Base-by-base conservation (phyloP, 2,888 invertebrate species). In the Volucella zonaria region DNA sequence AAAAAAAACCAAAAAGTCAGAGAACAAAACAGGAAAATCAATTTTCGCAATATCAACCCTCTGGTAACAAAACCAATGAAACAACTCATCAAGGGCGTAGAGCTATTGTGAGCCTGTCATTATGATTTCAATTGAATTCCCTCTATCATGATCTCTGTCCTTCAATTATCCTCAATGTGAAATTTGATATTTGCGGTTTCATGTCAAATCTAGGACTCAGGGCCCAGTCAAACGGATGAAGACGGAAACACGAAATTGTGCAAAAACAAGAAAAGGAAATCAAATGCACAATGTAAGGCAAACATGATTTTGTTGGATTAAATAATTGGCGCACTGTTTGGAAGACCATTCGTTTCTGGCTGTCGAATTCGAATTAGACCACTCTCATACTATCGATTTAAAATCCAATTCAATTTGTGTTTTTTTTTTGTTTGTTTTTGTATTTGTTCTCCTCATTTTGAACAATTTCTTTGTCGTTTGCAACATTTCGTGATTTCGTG, bases 261-360 rank as follows among this genome's bases (percentile, higher is more conserved):
- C 31, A 31, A 49, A 59, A 77, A 82, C 77, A 73, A 82, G 82
- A 82, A 82, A 77, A 77, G 67, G 77, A 82, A 82, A 81, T 75
- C 75, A 74, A 75, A 43, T 62, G 68, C 12, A 52, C 73, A 62
- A 71, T 66, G 38, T 6, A 31, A 31, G 31, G 31, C 71, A 71
- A 67, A 54, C 66, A 77, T 58, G 40, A 6, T 31, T 31, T 31
- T 31, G 31, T 31, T 31, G 31, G 31, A 81, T 58, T 40, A 74
- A 64, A 81, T 81, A 70, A 81, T 75, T 58, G 31, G 59, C 40
- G 14, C 49, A 23, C 31, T 9, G 9, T 40, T 11, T 8, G 3
- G 45, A 31, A 18, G 42, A 8, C 15, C 31, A n/a, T 43, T 31
- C 42, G 23, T 67, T 43, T 15, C 12, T 42, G 14, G 23, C 59